Conservation (phyloP, 2,888 invertebrate species). For the Nebria salina region DNA sequence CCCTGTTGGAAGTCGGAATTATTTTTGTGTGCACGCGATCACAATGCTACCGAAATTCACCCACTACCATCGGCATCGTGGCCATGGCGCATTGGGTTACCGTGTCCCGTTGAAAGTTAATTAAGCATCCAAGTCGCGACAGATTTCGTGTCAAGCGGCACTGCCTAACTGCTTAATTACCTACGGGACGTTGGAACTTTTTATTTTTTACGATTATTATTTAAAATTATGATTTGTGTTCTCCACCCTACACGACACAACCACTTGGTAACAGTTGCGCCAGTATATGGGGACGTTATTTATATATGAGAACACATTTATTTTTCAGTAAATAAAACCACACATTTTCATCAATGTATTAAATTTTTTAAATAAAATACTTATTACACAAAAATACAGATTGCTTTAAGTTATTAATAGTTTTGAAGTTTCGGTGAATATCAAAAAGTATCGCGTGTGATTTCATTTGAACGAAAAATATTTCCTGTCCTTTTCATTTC, state of each 20-base stretch:
- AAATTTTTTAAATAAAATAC: too few species aligned
- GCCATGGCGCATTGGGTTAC: not conserved
- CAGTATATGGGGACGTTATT: too few species aligned
- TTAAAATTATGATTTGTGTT: not conserved
- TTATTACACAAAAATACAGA: too few species aligned
- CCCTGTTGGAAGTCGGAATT: not conserved
- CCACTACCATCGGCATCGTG: not conserved
- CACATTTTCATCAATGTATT: too few species aligned
- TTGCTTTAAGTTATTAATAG: not conserved
- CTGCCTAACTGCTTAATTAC: conserved; percentile 38
- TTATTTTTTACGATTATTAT: conserved; percentile 22
- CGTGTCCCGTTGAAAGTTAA: conserved; percentile 28
- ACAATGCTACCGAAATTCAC: not conserved
- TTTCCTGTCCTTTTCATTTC: conserved; percentile 38
- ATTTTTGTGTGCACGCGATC: not conserved
- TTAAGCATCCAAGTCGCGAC: conserved; percentile 33
- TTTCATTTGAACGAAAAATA: conserved; percentile 37
- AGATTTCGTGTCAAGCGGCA: conserved; percentile 40
- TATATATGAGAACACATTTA: too few species aligned
- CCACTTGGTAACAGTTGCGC: not conserved
- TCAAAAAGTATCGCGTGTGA: conserved; percentile 32
- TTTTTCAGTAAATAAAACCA: too few species aligned
- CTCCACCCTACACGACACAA: not conserved
- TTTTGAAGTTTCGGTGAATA: not conserved
- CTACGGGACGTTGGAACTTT: conserved; percentile 11